These are phyloP conservation scores for Saguinus midas DNA, from an alignment of 2,113 vertebrate species.

Conservation along the genomic window DNA sequence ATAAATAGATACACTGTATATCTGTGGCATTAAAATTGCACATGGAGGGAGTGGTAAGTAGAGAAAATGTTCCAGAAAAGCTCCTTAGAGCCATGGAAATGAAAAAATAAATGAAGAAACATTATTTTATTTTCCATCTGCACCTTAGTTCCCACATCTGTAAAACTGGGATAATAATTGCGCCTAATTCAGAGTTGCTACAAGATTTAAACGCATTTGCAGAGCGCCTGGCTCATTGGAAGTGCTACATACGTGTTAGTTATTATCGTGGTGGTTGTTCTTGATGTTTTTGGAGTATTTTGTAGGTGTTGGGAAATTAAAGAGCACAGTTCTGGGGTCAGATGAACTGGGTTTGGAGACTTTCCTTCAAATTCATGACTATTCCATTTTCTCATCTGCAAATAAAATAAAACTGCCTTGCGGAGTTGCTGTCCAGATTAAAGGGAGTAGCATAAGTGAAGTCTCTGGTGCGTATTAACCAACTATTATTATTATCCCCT, in stretches of 20 bases:
- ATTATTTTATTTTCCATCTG: background rate
- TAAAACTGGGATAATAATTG: background rate
- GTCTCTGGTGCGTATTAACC: background rate
- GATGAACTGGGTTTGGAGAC: background rate
- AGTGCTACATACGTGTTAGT: background rate
- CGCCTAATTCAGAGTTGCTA: too few relatives aligned
- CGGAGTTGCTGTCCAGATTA: background rate
- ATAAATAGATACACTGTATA: background rate
- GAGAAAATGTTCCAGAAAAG: background rate
- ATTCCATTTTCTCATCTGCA: background rate
- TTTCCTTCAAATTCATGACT: background rate
- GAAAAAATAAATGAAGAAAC: background rate
- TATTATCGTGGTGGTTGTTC: rapidly evolving
- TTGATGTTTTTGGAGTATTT: background rate
- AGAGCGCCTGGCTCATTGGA: too few relatives aligned
- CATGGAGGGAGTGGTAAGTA: background rate
- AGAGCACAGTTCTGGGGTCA: background rate
- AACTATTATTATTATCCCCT: background rate
- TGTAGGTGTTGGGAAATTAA: background rate
- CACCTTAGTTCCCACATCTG: background rate
- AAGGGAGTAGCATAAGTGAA: background rate
- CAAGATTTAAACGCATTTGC: background rate
- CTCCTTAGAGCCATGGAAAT: background rate
- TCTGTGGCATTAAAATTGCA: background rate
- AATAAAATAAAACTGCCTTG: background rate